Evolutionary conservation across 53 echinoderm and acorn worm species (phyloP), one percentile per base, ranked within the genome.

Genomic region (Echinarachnius parma): DNA sequence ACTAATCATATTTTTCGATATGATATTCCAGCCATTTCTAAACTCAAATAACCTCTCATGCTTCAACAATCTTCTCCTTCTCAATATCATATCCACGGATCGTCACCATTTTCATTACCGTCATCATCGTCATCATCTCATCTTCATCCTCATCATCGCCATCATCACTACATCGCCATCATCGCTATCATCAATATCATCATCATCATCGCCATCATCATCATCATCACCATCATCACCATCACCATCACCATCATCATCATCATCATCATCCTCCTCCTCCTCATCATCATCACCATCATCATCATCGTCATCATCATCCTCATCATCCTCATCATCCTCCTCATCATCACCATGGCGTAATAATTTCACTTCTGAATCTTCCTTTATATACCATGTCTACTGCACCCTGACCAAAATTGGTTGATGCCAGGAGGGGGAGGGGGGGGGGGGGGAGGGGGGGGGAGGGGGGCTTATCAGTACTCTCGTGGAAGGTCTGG

Each of bases 391-490:
- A 13, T 39, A 39, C 7, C 39, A 39, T 39, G 39, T 39, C 39
- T 13, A 39, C 7, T 39, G 39, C 39, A 39, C 13, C 7, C 39
- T 39, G 39, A 13, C 13, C 39, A 39, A 39, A 9, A 13, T 39
- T 39, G 39, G 39, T 39, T 9, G 39, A n/a, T n/a, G 39, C 13
- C 39, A 13, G 7, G 39, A 39, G 39, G 39, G 7, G 13, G 39
- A 39, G 39, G 3, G 28, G 65, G 46, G 65, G 46, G 29, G 46
- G 44, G 39, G 39, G 0, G 42, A 65, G 39, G 36, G 65, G 46
- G 39, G 39, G 65, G 46, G 36, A 24, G 47, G 65, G 39, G 65
- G 46, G 28, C n/a, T n/a, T n/a, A n/a, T n/a, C n/a, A n/a, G n/a
- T n/a, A n/a, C n/a, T n/a, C n/a, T n/a, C n/a, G n/a, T n/a, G n/a